Conservation (phyloP, 92 coral and sea anemone genomes). For the Chrysogorgia sp. region DNA sequence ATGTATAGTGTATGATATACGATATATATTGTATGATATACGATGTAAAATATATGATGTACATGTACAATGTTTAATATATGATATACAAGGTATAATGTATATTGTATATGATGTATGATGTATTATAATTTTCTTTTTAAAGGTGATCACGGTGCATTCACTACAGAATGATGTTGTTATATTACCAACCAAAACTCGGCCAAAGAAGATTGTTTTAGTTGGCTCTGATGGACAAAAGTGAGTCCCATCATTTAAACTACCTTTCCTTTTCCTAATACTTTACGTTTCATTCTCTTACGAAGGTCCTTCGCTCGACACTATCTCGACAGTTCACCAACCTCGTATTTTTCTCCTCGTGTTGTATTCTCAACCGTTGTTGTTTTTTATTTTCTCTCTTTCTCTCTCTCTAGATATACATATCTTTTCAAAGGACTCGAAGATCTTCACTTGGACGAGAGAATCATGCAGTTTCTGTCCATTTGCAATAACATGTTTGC, state of each 20-base stretch:
- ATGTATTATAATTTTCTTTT: not conserved
- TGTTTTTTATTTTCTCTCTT: not conserved
- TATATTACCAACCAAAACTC: slow-evolving; percentile 94
- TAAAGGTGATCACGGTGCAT: slow-evolving; percentile 84
- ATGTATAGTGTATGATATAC: no score
- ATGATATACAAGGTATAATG: no score
- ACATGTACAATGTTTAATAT: not conserved
- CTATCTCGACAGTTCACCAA: no score
- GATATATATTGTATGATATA: no score
- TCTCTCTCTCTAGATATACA: slow-evolving; percentile 69
- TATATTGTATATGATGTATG: no score
- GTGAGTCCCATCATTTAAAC: slow-evolving; percentile 50
- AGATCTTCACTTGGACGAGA: slow-evolving; percentile 94
- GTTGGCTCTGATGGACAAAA: slow-evolving; percentile 97
- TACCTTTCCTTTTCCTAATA: no score
- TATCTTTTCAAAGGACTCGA: slow-evolving; percentile 98
- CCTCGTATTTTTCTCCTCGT: no score
- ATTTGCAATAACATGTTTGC: slow-evolving; percentile 99
- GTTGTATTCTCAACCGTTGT: slow-evolving; percentile 3
- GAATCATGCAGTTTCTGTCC: slow-evolving; percentile 97
- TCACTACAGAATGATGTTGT: slow-evolving; percentile 82
- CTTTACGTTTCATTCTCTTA: no score
- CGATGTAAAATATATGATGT: no score
- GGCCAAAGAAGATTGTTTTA: slow-evolving; percentile 93
- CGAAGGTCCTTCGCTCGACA: no score